Percentiles rank a stretch among this genome's conserved stretches.
Conservation (phyloP, 2,797 vertebrate species). For the Aldrovandia affinis region DNA sequence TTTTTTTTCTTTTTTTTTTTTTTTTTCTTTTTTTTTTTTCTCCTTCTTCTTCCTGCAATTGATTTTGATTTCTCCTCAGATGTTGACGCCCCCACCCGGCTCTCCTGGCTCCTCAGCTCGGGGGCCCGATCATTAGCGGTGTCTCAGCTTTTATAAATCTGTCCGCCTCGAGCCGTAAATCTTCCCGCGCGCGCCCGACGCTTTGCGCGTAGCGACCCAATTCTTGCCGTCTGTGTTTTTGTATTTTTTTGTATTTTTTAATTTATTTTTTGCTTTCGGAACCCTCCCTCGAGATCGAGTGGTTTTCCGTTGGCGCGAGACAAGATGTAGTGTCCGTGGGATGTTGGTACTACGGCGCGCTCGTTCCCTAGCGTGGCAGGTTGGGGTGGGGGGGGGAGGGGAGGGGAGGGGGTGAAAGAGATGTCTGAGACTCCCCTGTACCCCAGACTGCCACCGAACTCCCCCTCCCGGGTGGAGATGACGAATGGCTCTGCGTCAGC, state of each 20-base stretch:
- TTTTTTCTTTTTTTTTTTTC: too few relatives aligned
- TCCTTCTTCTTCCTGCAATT: conserved; percentile 38
- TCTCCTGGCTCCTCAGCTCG: not conserved
- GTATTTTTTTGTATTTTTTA: not conserved
- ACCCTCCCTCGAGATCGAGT: not conserved
- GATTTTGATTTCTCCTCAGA: conserved; percentile 40
- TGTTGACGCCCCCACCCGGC: not conserved
- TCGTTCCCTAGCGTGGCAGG: conserved; percentile 18
- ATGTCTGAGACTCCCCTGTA: conserved; percentile 18
- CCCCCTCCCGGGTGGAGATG: conserved; percentile 43
- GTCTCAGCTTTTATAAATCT: conserved; percentile 35
- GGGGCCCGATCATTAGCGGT: conserved; percentile 40
- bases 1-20: conserved; percentile 28
- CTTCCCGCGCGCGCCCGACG: not conserved
- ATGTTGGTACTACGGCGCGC: not conserved
- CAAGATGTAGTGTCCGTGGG: not conserved
- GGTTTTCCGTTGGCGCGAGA: conserved; percentile 11
- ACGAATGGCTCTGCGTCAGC: conserved; percentile 47
- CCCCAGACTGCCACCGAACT: not conserved
- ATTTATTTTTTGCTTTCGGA: not conserved
- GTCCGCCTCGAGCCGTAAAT: conserved; percentile 47
- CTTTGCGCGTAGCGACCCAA: not conserved
- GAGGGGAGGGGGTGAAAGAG: not conserved
- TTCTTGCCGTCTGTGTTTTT: conserved; percentile 23
- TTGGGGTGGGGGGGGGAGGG: conserved; percentile 31